Evolutionary conservation across 2,113 vertebrate species (phyloP).

Genomic region (Struthidea cinerea): DNA sequence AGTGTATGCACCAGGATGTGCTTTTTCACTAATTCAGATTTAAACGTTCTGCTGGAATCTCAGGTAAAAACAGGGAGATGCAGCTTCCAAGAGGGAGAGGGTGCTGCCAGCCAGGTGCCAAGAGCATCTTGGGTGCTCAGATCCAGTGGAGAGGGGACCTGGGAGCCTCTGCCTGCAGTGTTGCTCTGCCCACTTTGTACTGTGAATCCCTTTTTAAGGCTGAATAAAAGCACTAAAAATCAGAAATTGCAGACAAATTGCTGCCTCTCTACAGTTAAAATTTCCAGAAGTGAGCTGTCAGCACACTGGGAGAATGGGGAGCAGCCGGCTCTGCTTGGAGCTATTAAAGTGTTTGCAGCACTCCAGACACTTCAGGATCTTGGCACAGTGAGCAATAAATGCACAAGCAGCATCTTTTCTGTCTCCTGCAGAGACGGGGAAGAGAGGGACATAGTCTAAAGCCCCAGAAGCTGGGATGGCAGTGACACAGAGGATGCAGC

Average conservation of each 20-base stretch:
- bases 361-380: neutral
- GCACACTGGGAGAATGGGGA: neutral
- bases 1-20: neutral
- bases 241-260: neutral
- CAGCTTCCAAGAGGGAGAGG: neutral
- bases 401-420: constrained; percentile 17
- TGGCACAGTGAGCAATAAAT: neutral
- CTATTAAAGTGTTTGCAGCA: neutral
- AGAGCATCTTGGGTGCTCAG: neutral
- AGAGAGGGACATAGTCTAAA: neutral
- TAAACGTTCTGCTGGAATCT: neutral
- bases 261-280: neutral
- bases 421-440: neutral
- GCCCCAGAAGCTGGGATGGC: neutral
- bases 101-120: neutral
- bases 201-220: neutral
- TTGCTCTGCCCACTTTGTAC: neutral
- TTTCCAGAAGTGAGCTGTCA: constrained; percentile 16
- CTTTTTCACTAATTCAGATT: neutral
- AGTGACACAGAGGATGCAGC: neutral
- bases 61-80: neutral
- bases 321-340: neutral
- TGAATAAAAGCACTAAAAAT: neutral
- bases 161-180: neutral
- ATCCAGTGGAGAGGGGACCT: rapidly evolving